Evolutionary conservation across 2,113 vertebrate species (phyloP), one percentile per base, ranked within the genome.

Genomic region (Pelusios castaneus): DNA sequence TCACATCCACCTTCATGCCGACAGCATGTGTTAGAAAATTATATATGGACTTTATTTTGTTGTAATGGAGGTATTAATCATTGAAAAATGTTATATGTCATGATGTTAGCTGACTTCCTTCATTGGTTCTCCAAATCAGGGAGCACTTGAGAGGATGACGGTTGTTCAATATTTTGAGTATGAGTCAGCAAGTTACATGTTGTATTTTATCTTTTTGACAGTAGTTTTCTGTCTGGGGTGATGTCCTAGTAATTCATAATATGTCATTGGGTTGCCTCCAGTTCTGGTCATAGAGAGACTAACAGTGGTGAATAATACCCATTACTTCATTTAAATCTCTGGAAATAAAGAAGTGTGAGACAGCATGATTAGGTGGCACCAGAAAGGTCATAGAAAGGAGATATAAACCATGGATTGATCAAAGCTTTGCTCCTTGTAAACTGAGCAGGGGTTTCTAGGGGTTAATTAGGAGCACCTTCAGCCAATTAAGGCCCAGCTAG

Each of bases 251-350:
- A 93, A 86, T 92, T 95, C 52, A 81, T 2, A 13, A 22, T 77
- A 87, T 88, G 67, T 77, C 95, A 92, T 78, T 83, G 82, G 84
- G 76, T 49, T 89, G 95, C 86, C 84, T 86, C 73, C 93, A 91
- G 87, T 45, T 89, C 21, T 91, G 80, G 92, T 92, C 86, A 91
- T 16, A 85, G 84, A 38, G 54, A 45, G 67, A 78, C 77, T 49
- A 85, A 70, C 49, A 70, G 5, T 51, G 34, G 41, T 31, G 81
- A 96, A 90, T 73, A 91, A 8, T 55, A 16, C 58, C 85, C 38
- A 41, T 89, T 88, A 89, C 73, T 94, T 41, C 54, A 13, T 94
- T 91, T 92, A 93, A 56, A 89, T 92, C 84, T 91, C 75, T 60
- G 80, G 79, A 56, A 52, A 89, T 51, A 45, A 52, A 83, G 86